Conservation (phyloP, 1,140 invertebrate genomes). For the Papilio aristodemus region DNA sequence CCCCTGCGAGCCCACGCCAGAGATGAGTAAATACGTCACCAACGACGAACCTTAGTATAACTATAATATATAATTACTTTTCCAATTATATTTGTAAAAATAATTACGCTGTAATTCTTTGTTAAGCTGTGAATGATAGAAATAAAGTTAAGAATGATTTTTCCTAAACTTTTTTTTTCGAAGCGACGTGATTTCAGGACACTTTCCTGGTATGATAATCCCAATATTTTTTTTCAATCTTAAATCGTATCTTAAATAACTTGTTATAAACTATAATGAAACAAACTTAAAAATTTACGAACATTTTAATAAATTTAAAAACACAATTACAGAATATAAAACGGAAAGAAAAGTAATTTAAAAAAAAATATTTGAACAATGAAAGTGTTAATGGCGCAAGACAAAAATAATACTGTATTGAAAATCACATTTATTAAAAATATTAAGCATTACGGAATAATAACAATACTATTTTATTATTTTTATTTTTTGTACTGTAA, state of each 20-base stretch:
- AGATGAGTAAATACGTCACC: constrained; percentile 58
- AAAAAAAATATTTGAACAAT: neutral
- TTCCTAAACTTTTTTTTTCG: neutral
- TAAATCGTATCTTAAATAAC: neutral
- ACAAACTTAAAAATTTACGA: constrained; percentile 57
- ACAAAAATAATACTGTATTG: constrained; percentile 40
- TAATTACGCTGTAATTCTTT: neutral
- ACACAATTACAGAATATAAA: constrained; percentile 43
- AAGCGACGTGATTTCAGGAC: neutral
- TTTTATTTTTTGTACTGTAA: constrained; percentile 41
- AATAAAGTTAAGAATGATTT: neutral
- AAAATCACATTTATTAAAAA: constrained; percentile 7
- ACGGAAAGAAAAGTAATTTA: constrained; percentile 23
- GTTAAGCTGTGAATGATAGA: neutral
- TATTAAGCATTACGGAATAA: neutral
- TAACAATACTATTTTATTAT: constrained; percentile 33
- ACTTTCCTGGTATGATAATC: no score
- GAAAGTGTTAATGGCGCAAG: neutral
- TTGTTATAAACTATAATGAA: constrained; percentile 26
- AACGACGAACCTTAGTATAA: constrained; percentile 58
- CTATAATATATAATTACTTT: neutral
- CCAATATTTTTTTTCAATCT: no score
- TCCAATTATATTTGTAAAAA: neutral
- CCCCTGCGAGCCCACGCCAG: constrained; percentile 80
- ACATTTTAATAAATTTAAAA: constrained; percentile 63